phyloP scores from a whole-genome alignment of 92 coral and sea anemone genomes.

The Anthopleura xanthogrammica region DNA sequence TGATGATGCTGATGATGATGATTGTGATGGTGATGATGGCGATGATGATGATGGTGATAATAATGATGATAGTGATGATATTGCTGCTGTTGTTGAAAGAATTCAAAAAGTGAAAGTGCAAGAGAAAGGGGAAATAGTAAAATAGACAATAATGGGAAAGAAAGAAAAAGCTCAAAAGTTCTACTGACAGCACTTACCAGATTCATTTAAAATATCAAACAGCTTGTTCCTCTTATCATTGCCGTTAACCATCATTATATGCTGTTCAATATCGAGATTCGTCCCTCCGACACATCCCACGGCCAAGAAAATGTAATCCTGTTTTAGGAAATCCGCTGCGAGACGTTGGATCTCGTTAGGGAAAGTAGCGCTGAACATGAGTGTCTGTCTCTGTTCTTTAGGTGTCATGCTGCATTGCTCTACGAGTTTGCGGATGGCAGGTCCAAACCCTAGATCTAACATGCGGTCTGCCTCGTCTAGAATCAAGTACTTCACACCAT shows the following conservation, averaged over 20 bases:
- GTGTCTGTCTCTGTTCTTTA: slow-evolving; percentile 80
- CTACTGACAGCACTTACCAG: slow-evolving; percentile 52
- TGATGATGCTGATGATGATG: too few relatives aligned
- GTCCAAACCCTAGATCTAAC: slow-evolving; percentile 98
- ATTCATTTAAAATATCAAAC: slow-evolving; percentile 67
- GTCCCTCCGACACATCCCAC: slow-evolving; percentile 96
- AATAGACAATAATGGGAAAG: background rate
- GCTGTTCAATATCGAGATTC: slow-evolving; percentile 79
- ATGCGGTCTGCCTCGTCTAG: slow-evolving; percentile 98
- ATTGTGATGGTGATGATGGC: too few relatives aligned
- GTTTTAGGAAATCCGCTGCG: slow-evolving; percentile 88
- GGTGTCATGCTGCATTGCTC: slow-evolving; percentile 66
- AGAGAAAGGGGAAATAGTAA: background rate
- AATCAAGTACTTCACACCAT: slow-evolving; percentile 69
- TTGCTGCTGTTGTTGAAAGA: too few relatives aligned
- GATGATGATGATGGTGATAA: too few relatives aligned
- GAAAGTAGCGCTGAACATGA: slow-evolving; percentile 97
- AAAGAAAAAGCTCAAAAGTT: background rate
- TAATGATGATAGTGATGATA: too few relatives aligned
- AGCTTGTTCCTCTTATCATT: slow-evolving; percentile 79
- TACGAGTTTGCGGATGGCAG: slow-evolving; percentile 68
- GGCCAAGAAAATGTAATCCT: slow-evolving; percentile 77
- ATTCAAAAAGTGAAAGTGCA: too few relatives aligned
- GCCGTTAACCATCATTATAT: slow-evolving; percentile 56
- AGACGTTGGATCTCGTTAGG: slow-evolving; percentile 93